phyloP scores from a whole-genome alignment of 2,888 invertebrate genomes.

The Torymus tubicola region DNA sequence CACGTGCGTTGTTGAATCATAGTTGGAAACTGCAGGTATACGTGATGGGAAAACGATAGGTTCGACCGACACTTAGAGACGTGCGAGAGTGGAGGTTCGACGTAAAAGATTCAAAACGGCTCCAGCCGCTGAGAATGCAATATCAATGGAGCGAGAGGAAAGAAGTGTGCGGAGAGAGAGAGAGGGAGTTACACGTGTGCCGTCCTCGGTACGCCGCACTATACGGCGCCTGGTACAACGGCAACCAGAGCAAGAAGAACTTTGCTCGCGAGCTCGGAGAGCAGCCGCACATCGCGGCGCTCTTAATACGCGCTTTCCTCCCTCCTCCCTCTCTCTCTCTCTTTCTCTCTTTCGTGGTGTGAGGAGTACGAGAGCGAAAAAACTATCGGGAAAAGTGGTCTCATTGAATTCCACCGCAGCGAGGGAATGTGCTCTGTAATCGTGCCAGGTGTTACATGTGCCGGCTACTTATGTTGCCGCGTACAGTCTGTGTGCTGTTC shows the following conservation, averaged over 20 bases:
- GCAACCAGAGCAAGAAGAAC: too few species aligned
- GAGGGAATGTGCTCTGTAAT: slow-evolving; percentile 13
- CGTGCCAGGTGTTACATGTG: slow-evolving; percentile 14
- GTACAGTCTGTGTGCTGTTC: too few species aligned
- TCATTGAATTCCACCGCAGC: slow-evolving; percentile 14
- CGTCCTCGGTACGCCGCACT: too few species aligned
- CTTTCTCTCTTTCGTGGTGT: too few species aligned
- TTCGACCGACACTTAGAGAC: slow-evolving; percentile 6
- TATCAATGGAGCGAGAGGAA: slow-evolving; percentile 24
- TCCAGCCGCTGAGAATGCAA: slow-evolving; percentile 32
- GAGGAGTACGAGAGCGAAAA: not conserved
- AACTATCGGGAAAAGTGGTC: slow-evolving; percentile 40
- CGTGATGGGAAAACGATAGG: slow-evolving; percentile 53
- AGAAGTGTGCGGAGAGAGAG: too few species aligned
- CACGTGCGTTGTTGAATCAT: slow-evolving; percentile 45
- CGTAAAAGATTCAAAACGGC: slow-evolving; percentile 33
- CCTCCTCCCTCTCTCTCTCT: too few species aligned
- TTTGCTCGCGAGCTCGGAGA: slow-evolving; percentile 8
- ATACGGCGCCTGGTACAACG: too few species aligned
- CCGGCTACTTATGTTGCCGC: not conserved
- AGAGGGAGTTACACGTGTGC: slow-evolving; percentile 17
- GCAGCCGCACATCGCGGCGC: slow-evolving; percentile 2
- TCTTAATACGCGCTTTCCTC: not conserved
- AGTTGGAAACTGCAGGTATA: slow-evolving; percentile 47
- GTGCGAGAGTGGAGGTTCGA: not conserved